Base-by-base conservation (phyloP, 2,888 invertebrate genomes). In the Stictocephala bisonia region DNA sequence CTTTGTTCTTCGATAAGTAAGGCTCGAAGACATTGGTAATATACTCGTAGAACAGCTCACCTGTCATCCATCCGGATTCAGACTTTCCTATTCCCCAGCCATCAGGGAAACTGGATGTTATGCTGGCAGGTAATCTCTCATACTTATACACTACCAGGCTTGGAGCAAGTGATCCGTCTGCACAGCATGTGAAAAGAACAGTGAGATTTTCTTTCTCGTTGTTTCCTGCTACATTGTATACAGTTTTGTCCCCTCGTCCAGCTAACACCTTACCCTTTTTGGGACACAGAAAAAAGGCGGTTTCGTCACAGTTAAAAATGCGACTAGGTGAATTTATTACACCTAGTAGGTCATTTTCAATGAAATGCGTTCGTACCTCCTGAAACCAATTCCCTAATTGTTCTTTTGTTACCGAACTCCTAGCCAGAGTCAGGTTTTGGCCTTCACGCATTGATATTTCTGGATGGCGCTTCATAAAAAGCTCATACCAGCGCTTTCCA, bases 41-140 rank as follows among this genome's bases (percentile, higher is more conserved):
- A 75, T 81, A 84, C 79, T 85, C 82, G 74, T 77, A 84, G 78
- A 85, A 84, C 2, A 79, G 80, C 76, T 82, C 81, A 0, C 80
- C 77, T 11, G 81, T 84, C 83, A 83, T 86, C 85, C 84, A 85
- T 11, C 84, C 84, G 60, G 77, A 82, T 13, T 85, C 84, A 1
- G 83, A 82, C 73, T 80, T 81, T 68, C 83, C 84, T 24, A 83
- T 70, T 31, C 80, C 81, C 83, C 83, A 85, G 9, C 76, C 79
- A 76, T 77, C 60, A 66, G 75, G 75, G 15, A 71, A 24, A 27
- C 64, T 77, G 50, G 73, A 53, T 6, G 76, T 74, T 24, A 82
- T 72, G 53, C 72, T 68, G 67, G 74, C 58, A n/a, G 82, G 82
- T 22, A 83, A 77, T 41, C 81, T 77, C 72, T 81, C 74, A 73